Evolutionary conservation across 2,113 vertebrate genomes (phyloP).

Genomic region (Theristicus caerulescens): DNA sequence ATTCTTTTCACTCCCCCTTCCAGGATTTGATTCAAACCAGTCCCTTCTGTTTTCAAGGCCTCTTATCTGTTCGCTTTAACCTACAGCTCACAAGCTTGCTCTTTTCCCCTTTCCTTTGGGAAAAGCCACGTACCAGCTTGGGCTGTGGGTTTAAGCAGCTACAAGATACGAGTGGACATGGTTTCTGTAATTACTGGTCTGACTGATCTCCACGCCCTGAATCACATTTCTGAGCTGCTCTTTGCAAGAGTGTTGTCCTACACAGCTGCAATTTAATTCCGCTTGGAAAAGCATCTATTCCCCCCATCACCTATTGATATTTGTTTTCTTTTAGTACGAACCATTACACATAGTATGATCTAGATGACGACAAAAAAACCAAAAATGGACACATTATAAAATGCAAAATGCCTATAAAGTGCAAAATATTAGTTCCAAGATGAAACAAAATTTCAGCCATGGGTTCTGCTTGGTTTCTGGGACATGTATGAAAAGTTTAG

Average conservation of each 20-base stretch:
- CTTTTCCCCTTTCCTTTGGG: neutral
- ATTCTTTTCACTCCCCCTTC: neutral
- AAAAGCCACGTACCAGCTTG: neutral
- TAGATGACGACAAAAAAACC: neutral
- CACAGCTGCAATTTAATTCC: neutral
- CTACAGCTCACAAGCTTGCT: neutral
- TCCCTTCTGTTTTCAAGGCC: neutral
- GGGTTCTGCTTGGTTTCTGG: neutral
- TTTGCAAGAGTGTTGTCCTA: neutral
- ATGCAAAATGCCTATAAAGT: neutral
- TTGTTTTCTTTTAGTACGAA: neutral
- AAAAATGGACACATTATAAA: fast-evolving
- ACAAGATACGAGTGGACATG: neutral
- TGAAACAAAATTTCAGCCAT: neutral
- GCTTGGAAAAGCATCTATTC: neutral
- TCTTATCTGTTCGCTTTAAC: neutral
- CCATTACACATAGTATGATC: fast-evolving
- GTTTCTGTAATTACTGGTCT: neutral
- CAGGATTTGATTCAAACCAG: neutral
- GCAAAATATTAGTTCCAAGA: neutral
- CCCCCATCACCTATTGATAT: neutral
- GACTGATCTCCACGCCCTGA: neutral
- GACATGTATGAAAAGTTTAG: neutral
- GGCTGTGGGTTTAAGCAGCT: neutral
- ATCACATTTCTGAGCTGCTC: neutral